phyloP scores from a whole-genome alignment of 2,113 vertebrate species.

The Ariopsis seemanni region DNA sequence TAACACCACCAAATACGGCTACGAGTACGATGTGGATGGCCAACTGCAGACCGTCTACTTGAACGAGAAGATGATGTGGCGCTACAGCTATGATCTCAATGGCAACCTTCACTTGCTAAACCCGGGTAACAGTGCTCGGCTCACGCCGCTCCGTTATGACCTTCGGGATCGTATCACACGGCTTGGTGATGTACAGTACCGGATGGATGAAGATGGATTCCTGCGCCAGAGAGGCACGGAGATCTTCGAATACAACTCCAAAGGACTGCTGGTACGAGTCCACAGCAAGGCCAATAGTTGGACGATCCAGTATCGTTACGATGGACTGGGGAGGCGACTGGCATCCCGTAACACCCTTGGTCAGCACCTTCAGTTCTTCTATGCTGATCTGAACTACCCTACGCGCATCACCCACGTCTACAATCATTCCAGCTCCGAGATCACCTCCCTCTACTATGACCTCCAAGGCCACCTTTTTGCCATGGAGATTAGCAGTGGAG shows the following conservation, averaged over 20 bases:
- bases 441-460: conserved; percentile 96
- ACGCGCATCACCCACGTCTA: conserved; percentile 97
- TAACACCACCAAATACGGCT: conserved; percentile 96
- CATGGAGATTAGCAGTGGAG: conserved; percentile 98
- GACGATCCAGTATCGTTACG: conserved; percentile 95
- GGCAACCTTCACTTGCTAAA: conserved; percentile 96
- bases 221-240: conserved; percentile 91
- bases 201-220: conserved; percentile 94
- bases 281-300: conserved; percentile 96
- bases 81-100: conserved; percentile 96
- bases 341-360: conserved; percentile 92
- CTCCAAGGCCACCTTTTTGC: conserved; percentile 97
- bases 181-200: conserved; percentile 91
- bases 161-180: conserved; percentile 94
- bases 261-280: conserved; percentile 91
- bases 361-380: conserved; percentile 97
- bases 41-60: conserved; percentile 95
- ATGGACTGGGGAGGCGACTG: conserved; percentile 90
- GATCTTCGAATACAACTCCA: conserved; percentile 98
- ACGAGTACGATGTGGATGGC: conserved; percentile 95
- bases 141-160: conserved; percentile 92
- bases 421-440: conserved; percentile 98
- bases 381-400: conserved; percentile 92
- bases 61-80: conserved; percentile 98
- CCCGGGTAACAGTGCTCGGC: conserved; percentile 87